phyloP scores from a whole-genome alignment of 2,113 vertebrate species.

The Lophura nycthemera region DNA sequence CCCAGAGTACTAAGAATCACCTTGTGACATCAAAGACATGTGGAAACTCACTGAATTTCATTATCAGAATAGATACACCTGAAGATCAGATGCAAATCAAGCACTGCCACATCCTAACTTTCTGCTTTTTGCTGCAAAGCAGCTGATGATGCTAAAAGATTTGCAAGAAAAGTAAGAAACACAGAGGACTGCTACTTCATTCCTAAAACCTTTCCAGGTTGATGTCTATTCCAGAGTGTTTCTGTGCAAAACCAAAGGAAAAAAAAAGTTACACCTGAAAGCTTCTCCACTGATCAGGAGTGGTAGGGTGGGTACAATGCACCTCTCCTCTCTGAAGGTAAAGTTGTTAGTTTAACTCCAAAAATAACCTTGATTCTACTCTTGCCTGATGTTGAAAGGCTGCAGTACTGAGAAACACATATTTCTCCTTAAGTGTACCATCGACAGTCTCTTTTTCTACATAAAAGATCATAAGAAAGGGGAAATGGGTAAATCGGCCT shows the following conservation, averaged over 20 bases:
- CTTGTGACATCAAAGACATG: accelerated
- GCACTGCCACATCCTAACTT: background rate
- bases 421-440: background rate
- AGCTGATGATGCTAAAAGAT: background rate
- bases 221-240: background rate
- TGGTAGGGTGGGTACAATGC: background rate
- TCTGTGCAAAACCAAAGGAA: background rate
- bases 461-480: background rate
- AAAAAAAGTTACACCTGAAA: background rate
- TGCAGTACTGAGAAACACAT: background rate
- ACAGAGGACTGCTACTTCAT: accelerated
- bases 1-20: background rate
- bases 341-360: background rate
- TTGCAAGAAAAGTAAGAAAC: background rate
- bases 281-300: background rate
- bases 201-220: background rate
- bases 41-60: background rate
- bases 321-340: background rate
- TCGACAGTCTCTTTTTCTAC: background rate
- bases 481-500: background rate
- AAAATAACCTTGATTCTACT: background rate
- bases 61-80: background rate
- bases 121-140: background rate
- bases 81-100: background rate
- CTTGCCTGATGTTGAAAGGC: background rate